Evolutionary conservation across 2,113 vertebrate species (phyloP), one percentile per base, ranked within the genome.

Genomic region (Bujurquina vittata): DNA sequence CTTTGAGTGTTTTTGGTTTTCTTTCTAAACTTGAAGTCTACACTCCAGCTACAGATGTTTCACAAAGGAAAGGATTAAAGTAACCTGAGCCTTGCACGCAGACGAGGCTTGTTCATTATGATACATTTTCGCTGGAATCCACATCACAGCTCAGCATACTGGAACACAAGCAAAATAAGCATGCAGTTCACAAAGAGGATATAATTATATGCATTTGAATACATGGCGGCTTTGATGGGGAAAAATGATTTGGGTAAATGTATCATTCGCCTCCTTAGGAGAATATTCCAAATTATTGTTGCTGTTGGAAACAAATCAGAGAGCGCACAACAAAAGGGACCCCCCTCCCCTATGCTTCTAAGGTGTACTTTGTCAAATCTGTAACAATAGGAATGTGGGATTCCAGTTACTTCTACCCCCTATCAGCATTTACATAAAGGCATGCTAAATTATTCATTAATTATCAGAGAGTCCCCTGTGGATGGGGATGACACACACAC

Each of bases 71-170:
- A 46, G 94, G 92, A 93, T 95, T 33, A 93, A 90, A 94, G 96
- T 95, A 97, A 97, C 91, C 90, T 80, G 95, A 97, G 95, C 84
- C 95, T 62, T 29, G 1, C 49, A 91, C 94, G 81, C 89, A 94
- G 95, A 95, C 89, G 90, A 94, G 94, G 92, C 95, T 92, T 94
- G 95, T 96, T 92, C 58, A 43, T 87, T 84, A 58, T 67, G 49
- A 83, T 72, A 17, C 77, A 52, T 90, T 96, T 96, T 96, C 93
- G 96, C 95, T 96, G 94, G 94, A 95, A 95, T 95, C 94, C 95
- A 94, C 94, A 92, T 95, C 95, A 94, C 91, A 83, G 94, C 88
- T 88, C 12, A 12, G 94, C 93, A 94, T 94, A 94, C 94, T 95
- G 91, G 93, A 92, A 92, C 93, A 87, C 91, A 93, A 92, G 91